These are phyloP conservation scores for Bucorvus abyssinicus DNA, from an alignment of 2,797 vertebrate genomes.

Conservation along the genomic window DNA sequence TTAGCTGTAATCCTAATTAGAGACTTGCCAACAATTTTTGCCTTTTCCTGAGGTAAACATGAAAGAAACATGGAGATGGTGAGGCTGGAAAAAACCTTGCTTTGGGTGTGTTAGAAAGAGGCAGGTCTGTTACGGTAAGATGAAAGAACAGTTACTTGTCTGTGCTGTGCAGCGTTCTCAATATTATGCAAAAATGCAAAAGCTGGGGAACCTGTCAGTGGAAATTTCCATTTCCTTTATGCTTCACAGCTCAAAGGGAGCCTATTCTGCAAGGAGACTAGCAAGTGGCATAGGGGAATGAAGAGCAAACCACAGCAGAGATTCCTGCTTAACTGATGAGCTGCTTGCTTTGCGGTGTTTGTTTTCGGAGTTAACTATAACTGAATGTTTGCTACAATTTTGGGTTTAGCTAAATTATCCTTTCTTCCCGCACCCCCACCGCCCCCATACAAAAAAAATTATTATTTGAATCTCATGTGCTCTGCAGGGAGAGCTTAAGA, in stretches of 20 bases:
- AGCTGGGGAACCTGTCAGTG: constrained; percentile 13
- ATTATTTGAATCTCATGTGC: neutral
- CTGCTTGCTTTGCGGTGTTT: neutral
- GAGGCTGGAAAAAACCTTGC: neutral
- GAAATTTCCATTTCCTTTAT: constrained; percentile 45
- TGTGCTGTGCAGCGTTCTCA: neutral
- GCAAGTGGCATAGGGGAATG: neutral
- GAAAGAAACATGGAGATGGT: neutral
- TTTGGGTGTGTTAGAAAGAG: neutral
- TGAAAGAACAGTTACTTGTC: constrained; percentile 6
- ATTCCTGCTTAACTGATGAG: neutral
- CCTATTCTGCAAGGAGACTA: neutral
- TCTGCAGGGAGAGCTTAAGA: neutral
- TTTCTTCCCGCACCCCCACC: no score
- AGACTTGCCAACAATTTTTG: neutral
- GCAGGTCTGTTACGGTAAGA: neutral
- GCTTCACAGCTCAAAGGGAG: neutral
- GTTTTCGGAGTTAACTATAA: neutral
- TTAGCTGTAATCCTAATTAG: neutral
- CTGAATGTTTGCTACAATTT: neutral
- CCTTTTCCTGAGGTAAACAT: neutral
- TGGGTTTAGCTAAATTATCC: neutral
- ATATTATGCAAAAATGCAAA: constrained; percentile 14
- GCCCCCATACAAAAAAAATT: neutral
- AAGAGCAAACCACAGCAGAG: neutral